phyloP scores from a whole-genome alignment of 2,113 vertebrate species.

The Oncorhynchus keta region DNA sequence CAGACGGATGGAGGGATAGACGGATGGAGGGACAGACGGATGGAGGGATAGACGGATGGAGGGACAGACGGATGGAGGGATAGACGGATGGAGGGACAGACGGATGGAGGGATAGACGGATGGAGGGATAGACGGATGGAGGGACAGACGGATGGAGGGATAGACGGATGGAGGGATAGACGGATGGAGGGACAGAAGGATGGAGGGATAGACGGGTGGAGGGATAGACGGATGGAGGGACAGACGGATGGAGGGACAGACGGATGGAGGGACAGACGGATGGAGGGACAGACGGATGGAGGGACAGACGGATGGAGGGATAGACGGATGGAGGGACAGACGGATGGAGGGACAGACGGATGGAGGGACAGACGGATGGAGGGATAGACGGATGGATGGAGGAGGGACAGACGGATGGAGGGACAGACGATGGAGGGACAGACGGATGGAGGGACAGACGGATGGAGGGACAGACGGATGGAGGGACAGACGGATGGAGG shows the following conservation, averaged over 20 bases:
- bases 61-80: too few species aligned
- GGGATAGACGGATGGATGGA: constrained; percentile 7
- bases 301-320: too few species aligned
- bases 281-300: constrained; percentile 16
- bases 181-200: constrained; percentile 38
- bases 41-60: constrained; percentile 19
- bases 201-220: too few species aligned
- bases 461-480: constrained; percentile 1
- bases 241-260: too few species aligned
- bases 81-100: constrained; percentile 31
- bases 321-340: constrained; percentile 31
- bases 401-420: too few species aligned
- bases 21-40: constrained; percentile 40
- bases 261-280: constrained; percentile 40
- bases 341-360: not conserved
- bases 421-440: too few species aligned
- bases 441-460: constrained; percentile 35
- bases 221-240: constrained; percentile 24
- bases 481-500: too few species aligned
- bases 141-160: too few species aligned
- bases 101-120: not conserved
- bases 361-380: too few species aligned
- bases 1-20: too few species aligned
- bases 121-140: too few species aligned
- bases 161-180: constrained; percentile 21